Base-by-base conservation (phyloP, 2,113 vertebrate genomes). In the Cisticola juncidis region DNA sequence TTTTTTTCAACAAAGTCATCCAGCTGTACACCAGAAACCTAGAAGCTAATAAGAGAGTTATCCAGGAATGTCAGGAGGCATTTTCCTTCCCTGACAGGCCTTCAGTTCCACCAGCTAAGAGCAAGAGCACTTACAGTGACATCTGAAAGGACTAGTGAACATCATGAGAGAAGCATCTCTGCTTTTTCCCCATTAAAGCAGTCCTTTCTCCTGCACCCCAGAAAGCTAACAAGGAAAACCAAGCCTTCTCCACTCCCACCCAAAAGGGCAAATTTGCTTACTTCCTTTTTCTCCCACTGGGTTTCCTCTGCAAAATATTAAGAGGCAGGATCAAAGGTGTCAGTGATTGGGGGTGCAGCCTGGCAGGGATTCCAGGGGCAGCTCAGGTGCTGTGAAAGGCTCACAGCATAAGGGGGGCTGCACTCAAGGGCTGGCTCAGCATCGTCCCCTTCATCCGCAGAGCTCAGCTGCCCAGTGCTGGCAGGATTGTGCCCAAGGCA, bases 101-200 rank as follows among this genome's bases (percentile, higher is more conserved):
- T 97, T 97, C 76, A 64, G 64, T 97, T 96, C 82, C 91, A 91
- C 94, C 91, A 97, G 74, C 88, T 70, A 80, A 92, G 77, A 96
- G 92, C 54, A 91, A 81, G 70, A 96, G 79, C 95, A 95, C 71
- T 94, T 97, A 96, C 33, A 95, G 92, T 88, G 81, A 92, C 94
- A 87, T 86, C 89, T 97, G 95, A 98, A 97, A 95, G 91, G 91
- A 77, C 95, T 83, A 85, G 93, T 87, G 90, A 94, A 96, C 90
- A 95, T 82, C 50, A 38, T 2, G 57, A 96, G 83, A 78, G 69
- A 87, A 95, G 54, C 65, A 92, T 23, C 58, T 33, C 80, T 71
- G 83, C 93, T 80, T 85, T 31, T 84, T 48, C 78, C 50, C 58
- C 54, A 54, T 45, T 81, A 35, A 83, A 94, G 50, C 5, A 87